Percentiles rank a stretch among this genome's conserved stretches.
These are phyloP conservation scores for Spodoptera exigua DNA, from an alignment of 2,888 invertebrate genomes.

Conservation along the genomic window DNA sequence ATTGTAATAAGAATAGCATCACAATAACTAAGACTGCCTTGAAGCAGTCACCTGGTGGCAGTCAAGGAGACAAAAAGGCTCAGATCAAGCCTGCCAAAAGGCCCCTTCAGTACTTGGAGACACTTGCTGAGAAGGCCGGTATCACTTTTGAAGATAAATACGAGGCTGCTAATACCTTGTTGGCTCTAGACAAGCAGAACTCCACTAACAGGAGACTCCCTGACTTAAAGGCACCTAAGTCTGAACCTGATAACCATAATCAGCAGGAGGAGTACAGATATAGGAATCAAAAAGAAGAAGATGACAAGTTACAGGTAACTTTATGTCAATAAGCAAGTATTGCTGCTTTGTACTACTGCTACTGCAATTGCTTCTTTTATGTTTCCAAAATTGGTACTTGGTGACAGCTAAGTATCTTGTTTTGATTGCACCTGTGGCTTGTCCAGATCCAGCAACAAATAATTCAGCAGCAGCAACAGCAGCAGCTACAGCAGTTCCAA, in stretches of 20 bases:
- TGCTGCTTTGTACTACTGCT: no score
- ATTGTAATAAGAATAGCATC: constrained; percentile 86
- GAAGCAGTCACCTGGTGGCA: constrained; percentile 76
- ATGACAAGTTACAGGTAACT: constrained; percentile 83
- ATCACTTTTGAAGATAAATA: constrained; percentile 93
- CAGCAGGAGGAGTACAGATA: constrained; percentile 81
- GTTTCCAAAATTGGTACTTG: no score
- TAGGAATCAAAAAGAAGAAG: constrained; percentile 83
- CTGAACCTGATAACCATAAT: constrained; percentile 77
- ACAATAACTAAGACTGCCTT: constrained; percentile 83
- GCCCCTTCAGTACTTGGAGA: constrained; percentile 91
- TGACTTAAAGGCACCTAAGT: constrained; percentile 80
- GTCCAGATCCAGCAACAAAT: constrained; percentile 83
- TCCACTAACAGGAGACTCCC: constrained; percentile 80
- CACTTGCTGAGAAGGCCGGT: constrained; percentile 92
- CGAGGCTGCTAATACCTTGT: constrained; percentile 91
- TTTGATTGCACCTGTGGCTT: background rate
- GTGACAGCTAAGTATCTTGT: no score
- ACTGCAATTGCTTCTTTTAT: background rate
- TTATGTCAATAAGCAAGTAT: background rate
- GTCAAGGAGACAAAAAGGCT: constrained; percentile 76
- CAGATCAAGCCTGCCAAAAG: constrained; percentile 76
- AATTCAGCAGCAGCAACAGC: constrained; percentile 79
- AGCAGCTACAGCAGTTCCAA: constrained; percentile 75
- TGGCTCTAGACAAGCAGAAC: constrained; percentile 91